Conservation (phyloP, 2,113 vertebrate species). For the Theristicus caerulescens region DNA sequence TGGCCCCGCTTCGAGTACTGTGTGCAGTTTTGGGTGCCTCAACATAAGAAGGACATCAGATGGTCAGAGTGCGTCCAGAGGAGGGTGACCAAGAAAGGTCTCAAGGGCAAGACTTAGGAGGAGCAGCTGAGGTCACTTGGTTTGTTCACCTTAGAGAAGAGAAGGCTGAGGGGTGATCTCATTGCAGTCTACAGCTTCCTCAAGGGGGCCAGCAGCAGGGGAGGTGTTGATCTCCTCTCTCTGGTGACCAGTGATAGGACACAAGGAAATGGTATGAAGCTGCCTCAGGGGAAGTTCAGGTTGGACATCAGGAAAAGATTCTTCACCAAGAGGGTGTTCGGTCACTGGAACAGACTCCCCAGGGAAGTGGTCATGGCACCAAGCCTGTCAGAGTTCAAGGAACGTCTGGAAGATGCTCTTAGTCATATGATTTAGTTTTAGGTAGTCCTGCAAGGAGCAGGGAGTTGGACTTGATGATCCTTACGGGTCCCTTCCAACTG, state of each 20-base stretch:
- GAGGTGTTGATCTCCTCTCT: background rate
- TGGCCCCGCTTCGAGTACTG: rapidly evolving
- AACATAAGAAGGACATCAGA: background rate
- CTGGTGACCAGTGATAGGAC: background rate
- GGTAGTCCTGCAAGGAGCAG: background rate
- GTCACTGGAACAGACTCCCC: background rate
- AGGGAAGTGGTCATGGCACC: background rate
- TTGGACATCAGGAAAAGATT: background rate
- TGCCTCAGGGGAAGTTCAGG: background rate
- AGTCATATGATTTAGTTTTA: background rate
- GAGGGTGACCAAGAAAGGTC: background rate
- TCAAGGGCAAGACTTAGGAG: background rate
- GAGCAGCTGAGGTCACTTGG: background rate
- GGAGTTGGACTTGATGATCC: background rate
- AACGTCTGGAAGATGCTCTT: background rate
- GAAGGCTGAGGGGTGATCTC: background rate
- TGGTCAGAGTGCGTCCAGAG: background rate
- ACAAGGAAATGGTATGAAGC: background rate
- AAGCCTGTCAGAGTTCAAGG: background rate
- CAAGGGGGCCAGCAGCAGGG: background rate
- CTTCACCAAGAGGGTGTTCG: rapidly evolving
- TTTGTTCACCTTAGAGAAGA: background rate
- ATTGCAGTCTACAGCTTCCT: background rate
- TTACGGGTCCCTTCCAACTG: background rate
- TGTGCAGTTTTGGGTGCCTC: background rate